Evolutionary conservation across 2,113 vertebrate species (phyloP), one percentile per base, ranked within the genome.

Genomic region (Eubucco bourcierii): DNA sequence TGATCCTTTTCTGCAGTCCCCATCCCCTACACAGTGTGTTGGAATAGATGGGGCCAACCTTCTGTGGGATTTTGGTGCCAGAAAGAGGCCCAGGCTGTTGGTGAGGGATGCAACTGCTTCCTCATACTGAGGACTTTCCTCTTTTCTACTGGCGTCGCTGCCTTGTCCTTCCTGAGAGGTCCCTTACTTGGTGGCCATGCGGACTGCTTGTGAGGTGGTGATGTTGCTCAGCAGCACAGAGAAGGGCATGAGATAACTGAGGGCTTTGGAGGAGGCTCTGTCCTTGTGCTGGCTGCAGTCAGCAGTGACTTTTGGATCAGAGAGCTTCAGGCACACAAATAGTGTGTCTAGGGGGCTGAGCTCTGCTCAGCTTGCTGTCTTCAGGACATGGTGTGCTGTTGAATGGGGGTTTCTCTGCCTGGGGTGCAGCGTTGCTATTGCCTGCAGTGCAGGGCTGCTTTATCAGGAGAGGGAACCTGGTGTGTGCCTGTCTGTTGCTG

Each of bases 371-470:
- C 70, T 20, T 3, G 24, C 44, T 28, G 46, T 31, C 5, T 34
- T 24, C 8, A 4, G 56, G 61, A 27, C 3, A 0, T 3, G 41
- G 68, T 0, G 0, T 14, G 46, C 15, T 0, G 0, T 2, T 27
- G 64, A 59, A 21, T 5, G 53, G 34, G 13, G 14, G 3, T 4
- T 59, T 27, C 41, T 56, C 17, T 81, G 47, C 28, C 17, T 6
- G 4, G 24, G 56, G 16, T 1, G 0, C 46, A 19, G 80, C 0
- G 0, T 7, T 25, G 25, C 66, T 1, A 0, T 29, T 39, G 20
- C 39, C 61, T 10, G 6, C 1, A 17, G 18, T 23, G 47, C 25
- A 3, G 50, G 33, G 61, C 16, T 76, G 63, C 15, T 58, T 23
- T 33, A 8, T 56, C 33, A 14, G 79, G 33, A 60, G n/a, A 0